Base-by-base conservation (phyloP, 2,797 vertebrate genomes). In the Momotus momota region DNA sequence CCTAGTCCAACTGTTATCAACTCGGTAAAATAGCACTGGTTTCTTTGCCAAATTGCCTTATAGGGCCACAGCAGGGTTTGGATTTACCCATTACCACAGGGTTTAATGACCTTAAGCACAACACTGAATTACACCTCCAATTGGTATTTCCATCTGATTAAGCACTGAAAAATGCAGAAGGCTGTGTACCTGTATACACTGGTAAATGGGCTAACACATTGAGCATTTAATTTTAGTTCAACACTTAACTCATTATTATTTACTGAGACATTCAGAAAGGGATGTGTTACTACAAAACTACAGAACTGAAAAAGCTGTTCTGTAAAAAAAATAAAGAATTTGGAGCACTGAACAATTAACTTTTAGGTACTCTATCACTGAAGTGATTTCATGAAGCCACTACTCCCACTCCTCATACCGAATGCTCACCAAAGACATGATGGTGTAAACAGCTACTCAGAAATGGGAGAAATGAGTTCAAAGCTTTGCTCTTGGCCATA, bases 141-240 rank as follows among this genome's bases (percentile, higher is more conserved):
- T 94, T 93, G 62, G n/a, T 86, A 86, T 78, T 92, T 93, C 86
- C 45, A n/a, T 89, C 88, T 91, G 91, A 95, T 94, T 93, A 94
- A 86, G 21, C 72, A 79, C 62, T 69, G 87, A 96, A 94, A 96
- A 94, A 93, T 69, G 69, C 72, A 88, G 85, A 78, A 94, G 27
- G 40, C 54, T 83, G 84, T 22, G 71, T 75, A 75, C 35, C 7
- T 22, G 8, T 29, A 54, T 38, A 79, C 54, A 33, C 46, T 60
- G 29, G 65, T 60, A 93, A 91, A 86, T 9, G 19, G 22, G 61
- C 65, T 58, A 65, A 69, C 27, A 72, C 33, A 23, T 5, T 65
- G 86, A 89, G 79, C 45, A 78, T 74, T 90, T 81, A 86, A 91
- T 74, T 35, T 62, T 81, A 1, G 5, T 80, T 94, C 77, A 78